Conservation (phyloP, 1,140 invertebrate genomes). For the Drosophila grimshawi region DNA sequence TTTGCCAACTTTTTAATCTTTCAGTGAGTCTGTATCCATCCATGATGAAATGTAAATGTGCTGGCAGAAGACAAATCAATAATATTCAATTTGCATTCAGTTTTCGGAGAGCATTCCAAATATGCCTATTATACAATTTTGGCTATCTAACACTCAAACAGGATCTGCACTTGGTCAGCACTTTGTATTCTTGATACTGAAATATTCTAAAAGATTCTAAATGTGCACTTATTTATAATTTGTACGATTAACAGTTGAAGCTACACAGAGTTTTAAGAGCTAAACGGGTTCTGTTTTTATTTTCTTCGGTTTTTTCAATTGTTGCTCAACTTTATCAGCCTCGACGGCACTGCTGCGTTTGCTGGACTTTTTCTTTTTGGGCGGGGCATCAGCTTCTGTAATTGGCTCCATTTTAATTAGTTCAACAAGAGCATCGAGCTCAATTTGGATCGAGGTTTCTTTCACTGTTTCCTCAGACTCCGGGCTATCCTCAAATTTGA, state of each 20-base stretch:
- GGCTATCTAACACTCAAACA: no score
- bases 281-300: constrained; percentile 72
- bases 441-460: constrained; percentile 10
- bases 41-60: no score
- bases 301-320: constrained; percentile 66
- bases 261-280: constrained; percentile 15
- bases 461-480: constrained; percentile 22
- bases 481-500: constrained; percentile 45
- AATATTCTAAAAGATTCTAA: background rate
- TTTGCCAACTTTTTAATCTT: no score
- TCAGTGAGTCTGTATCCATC: no score
- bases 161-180: no score
- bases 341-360: constrained; percentile 47
- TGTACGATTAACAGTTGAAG: constrained; percentile 33
- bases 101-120: no score
- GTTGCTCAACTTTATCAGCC: constrained; percentile 11
- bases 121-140: no score
- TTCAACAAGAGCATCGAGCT: constrained; percentile 63
- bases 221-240: constrained; percentile 44
- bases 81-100: no score
- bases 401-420: constrained; percentile 53
- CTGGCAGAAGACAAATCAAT: no score
- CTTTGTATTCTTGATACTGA: background rate
- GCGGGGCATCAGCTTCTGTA: background rate
- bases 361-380: constrained; percentile 31